phyloP scores from a whole-genome alignment of 2,797 vertebrate genomes.

The Dermochelys coriacea region DNA sequence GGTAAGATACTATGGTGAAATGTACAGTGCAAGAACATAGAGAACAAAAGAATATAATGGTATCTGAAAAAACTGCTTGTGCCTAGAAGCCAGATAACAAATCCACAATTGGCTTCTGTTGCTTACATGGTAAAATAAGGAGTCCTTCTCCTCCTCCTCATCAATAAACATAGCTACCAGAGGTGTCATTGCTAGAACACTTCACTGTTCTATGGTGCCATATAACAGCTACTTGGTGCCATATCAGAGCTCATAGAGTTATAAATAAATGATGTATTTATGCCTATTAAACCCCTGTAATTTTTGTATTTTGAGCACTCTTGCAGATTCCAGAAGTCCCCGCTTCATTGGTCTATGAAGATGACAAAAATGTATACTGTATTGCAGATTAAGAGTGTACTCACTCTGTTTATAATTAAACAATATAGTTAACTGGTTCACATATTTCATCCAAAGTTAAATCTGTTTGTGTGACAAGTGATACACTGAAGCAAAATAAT shows the following conservation, averaged over 20 bases:
- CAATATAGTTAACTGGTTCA: not conserved
- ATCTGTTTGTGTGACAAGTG: not conserved
- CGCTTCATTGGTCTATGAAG: not conserved
- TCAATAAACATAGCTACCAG: not conserved
- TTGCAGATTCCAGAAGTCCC: not conserved
- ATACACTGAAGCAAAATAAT: not conserved
- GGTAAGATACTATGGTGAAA: not conserved
- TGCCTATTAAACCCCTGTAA: not conserved
- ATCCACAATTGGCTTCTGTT: not conserved
- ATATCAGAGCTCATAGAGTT: not conserved
- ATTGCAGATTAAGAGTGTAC: not conserved
- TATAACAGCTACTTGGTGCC: not conserved
- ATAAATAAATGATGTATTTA: not conserved
- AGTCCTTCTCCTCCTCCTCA: not conserved
- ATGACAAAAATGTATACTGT: not conserved
- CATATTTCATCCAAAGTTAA: not conserved
- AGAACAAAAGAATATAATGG: not conserved
- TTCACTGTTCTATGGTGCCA: not conserved
- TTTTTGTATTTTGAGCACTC: accelerated
- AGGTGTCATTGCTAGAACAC: not conserved
- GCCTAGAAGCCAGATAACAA: not conserved
- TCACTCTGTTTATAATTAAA: not conserved
- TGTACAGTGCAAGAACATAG: not conserved
- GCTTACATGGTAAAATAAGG: not conserved
- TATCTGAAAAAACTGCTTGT: not conserved